Conservation (phyloP, 1,140 invertebrate species). For the Euglossa dilemma region DNA sequence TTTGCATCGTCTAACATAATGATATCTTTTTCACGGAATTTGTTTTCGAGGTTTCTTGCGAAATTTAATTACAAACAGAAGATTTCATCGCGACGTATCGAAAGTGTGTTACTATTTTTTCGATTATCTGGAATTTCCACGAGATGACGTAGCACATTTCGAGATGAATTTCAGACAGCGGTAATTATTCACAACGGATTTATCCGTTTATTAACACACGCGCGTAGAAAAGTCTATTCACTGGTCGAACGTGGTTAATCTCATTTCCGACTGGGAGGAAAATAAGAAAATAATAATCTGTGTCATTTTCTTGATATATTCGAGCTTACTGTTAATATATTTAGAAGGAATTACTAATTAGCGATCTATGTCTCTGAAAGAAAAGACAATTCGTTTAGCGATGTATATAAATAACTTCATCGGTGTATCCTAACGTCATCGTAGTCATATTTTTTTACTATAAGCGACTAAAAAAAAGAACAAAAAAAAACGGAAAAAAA, state of each 20-base stretch:
- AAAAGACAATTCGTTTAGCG: background rate
- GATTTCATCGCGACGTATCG: background rate
- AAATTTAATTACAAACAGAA: background rate
- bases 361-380: background rate
- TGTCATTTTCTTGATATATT: background rate
- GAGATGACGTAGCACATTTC: background rate
- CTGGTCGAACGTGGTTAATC: background rate
- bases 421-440: background rate
- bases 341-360: background rate
- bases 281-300: background rate
- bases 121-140: background rate
- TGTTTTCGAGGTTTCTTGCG: too few species aligned
- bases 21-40: too few species aligned
- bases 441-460: background rate
- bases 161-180: background rate
- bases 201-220: background rate
- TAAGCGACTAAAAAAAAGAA: background rate
- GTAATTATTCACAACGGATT: background rate
- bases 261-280: background rate
- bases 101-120: background rate
- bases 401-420: background rate
- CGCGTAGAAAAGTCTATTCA: background rate
- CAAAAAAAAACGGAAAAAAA: too few species aligned
- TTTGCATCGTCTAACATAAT: too few species aligned
- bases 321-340: background rate